These are phyloP conservation scores for Oncorhynchus mykiss DNA, from an alignment of 2,113 vertebrate genomes.

Conservation along the genomic window DNA sequence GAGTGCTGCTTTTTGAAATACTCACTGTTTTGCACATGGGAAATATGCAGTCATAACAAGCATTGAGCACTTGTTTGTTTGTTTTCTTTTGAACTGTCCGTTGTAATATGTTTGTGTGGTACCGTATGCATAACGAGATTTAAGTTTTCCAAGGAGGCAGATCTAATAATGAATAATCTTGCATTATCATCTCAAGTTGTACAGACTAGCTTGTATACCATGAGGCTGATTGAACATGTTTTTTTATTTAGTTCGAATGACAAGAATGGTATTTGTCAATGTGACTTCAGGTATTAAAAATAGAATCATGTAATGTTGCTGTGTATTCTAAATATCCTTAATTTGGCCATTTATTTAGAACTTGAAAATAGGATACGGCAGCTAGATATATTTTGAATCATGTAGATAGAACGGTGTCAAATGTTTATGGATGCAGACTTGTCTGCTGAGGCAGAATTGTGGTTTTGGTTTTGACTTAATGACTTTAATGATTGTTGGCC, in stretches of 20 bases:
- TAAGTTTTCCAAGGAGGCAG: neutral
- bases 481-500: neutral
- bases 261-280: neutral
- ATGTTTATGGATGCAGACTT: neutral
- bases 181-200: too few relatives aligned
- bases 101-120: too few relatives aligned
- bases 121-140: neutral
- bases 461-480: neutral
- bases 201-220: too few relatives aligned
- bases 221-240: neutral
- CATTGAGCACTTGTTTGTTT: neutral
- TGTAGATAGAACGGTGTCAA: neutral
- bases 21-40: neutral
- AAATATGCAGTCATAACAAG: constrained; percentile 4
- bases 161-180: neutral
- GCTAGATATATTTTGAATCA: neutral
- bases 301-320: neutral
- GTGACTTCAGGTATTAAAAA: neutral
- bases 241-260: neutral
- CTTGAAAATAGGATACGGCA: too few relatives aligned
- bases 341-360: too few relatives aligned
- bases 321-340: neutral
- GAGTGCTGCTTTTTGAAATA: constrained; percentile 10
- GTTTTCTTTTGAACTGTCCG: neutral
- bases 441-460: neutral